Evolutionary conservation across 2,113 vertebrate genomes (phyloP).

Genomic region (Hemiprocne comata): DNA sequence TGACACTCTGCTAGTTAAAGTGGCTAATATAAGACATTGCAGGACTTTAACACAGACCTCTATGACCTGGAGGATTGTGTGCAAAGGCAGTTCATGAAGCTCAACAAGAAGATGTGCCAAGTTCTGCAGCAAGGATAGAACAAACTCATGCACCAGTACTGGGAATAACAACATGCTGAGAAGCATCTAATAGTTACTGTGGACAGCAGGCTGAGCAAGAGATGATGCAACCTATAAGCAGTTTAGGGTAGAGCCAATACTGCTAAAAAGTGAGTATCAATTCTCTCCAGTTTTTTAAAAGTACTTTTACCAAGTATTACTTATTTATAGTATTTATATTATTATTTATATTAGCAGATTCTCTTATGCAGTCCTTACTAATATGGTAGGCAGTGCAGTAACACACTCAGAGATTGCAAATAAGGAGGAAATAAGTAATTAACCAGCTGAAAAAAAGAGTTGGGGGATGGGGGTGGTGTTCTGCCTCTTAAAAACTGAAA

Average conservation of each 20-base stretch:
- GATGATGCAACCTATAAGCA: neutral
- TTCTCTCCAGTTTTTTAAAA: neutral
- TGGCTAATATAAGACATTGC: neutral
- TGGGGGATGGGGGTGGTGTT: neutral
- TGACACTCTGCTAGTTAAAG: neutral
- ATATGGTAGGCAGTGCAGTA: neutral
- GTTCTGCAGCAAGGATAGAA: neutral
- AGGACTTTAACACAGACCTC: neutral
- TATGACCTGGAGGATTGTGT: neutral
- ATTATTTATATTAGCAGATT: neutral
- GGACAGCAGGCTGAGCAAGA: neutral
- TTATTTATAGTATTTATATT: no score
- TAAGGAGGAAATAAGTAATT: neutral
- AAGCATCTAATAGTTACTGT: neutral
- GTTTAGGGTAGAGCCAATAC: neutral
- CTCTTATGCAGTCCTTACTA: neutral
- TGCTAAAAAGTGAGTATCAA: neutral
- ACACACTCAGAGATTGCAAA: neutral
- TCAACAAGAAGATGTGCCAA: neutral
- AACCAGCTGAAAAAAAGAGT: neutral
- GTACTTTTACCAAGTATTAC: neutral
- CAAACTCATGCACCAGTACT: neutral
- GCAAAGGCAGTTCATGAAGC: neutral
- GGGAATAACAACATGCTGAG: neutral
- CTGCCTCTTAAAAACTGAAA: neutral